Conservation (phyloP, 2,888 invertebrate species). For the Archips xylosteana region DNA sequence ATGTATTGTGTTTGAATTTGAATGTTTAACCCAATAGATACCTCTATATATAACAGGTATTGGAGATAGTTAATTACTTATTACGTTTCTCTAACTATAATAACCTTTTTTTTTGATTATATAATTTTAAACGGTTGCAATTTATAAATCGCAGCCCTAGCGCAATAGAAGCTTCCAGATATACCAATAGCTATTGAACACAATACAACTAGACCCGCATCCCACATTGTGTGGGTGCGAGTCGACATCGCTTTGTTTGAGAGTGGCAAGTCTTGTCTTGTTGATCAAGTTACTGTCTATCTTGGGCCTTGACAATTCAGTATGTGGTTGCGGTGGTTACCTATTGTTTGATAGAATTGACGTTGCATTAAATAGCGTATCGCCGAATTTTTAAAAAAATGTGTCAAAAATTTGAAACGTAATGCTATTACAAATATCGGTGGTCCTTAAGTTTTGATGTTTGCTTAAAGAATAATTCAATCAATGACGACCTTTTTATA, state of each 20-base stretch:
- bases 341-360: neutral
- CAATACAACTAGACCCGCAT: slow-evolving; percentile 18
- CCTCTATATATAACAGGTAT: too few species aligned
- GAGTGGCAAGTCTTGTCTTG: slow-evolving; percentile 31
- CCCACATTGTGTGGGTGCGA: slow-evolving; percentile 23
- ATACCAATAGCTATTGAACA: slow-evolving; percentile 19
- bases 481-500: too few species aligned
- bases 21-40: too few species aligned
- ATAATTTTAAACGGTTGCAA: neutral
- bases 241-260: slow-evolving; percentile 24
- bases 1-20: too few species aligned
- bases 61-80: too few species aligned
- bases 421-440: too few species aligned
- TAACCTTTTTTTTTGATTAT: neutral
- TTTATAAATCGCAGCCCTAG: neutral
- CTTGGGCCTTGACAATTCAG: slow-evolving; percentile 8
- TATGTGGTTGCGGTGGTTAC: neutral
- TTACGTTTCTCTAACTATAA: too few species aligned
- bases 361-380: neutral
- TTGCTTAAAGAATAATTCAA: too few species aligned
- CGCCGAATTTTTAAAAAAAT: neutral
- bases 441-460: too few species aligned
- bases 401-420: too few species aligned
- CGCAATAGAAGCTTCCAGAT: neutral
- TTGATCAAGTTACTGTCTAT: slow-evolving; percentile 36